Evolutionary conservation across 2,113 vertebrate genomes (phyloP).

Genomic region (Seriola rivoliana): DNA sequence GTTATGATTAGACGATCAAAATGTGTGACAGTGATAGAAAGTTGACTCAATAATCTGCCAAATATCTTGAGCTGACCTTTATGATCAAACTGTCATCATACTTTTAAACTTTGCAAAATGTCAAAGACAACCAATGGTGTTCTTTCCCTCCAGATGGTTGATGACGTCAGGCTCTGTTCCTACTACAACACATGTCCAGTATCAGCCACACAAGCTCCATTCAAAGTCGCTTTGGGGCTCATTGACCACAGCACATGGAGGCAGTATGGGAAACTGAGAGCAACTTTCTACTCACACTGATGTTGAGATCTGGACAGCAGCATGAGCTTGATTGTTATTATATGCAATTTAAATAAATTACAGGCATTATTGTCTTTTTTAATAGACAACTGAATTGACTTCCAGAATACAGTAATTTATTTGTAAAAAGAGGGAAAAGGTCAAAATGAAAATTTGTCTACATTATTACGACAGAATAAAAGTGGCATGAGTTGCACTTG

Average conservation of each 20-base stretch:
- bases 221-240: slow-evolving; percentile 48
- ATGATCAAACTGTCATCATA: not conserved
- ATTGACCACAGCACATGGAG: slow-evolving; percentile 46
- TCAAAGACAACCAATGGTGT: slow-evolving; percentile 5
- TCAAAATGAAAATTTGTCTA: too few species aligned
- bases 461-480: too few species aligned
- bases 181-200: slow-evolving; percentile 20
- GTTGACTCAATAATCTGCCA: not conserved
- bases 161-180: slow-evolving; percentile 44
- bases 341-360: too few species aligned
- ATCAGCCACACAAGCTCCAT: slow-evolving; percentile 38
- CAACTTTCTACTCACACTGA: slow-evolving; percentile 56
- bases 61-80: too few species aligned
- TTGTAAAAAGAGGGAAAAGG: too few species aligned
- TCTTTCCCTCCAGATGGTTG: slow-evolving; percentile 70
- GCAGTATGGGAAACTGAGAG: slow-evolving; percentile 64
- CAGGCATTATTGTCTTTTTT: too few species aligned
- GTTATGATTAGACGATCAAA: not conserved
- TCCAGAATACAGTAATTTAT: too few species aligned
- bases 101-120: not conserved
- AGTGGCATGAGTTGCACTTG: too few species aligned
- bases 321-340: not conserved
- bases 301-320: slow-evolving; percentile 7
- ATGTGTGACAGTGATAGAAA: not conserved
- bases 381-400: too few species aligned